Conservation (phyloP, 2,113 vertebrate genomes). For the Ploceus nigricollis region DNA sequence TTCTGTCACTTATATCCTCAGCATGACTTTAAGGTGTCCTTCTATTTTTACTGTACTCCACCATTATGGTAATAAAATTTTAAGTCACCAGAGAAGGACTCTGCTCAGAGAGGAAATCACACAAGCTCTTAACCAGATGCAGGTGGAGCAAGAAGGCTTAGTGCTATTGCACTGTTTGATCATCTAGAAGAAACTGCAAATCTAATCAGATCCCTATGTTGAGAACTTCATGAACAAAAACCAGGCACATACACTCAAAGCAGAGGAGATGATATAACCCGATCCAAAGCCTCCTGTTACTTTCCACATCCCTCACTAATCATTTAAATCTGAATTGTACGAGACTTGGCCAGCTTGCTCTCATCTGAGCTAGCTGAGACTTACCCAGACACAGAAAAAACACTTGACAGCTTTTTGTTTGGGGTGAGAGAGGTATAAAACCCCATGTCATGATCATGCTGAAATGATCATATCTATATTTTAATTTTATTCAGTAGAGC, state of each 20-base stretch:
- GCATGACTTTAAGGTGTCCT: neutral
- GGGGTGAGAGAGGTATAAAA: neutral
- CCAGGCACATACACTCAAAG: constrained; percentile 24
- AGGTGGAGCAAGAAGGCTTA: constrained; percentile 26
- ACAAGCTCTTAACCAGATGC: constrained; percentile 36
- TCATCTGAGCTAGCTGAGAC: constrained; percentile 11
- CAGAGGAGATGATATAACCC: constrained; percentile 31
- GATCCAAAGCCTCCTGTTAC: constrained; percentile 51
- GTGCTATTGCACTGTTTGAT: constrained; percentile 35
- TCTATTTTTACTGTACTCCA: neutral
- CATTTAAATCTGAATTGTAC: constrained; percentile 7
- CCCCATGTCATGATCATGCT: neutral
- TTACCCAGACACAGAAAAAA: neutral
- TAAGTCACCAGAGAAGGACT: neutral
- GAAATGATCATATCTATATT: constrained; percentile 10
- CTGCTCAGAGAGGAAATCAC: constrained; percentile 28
- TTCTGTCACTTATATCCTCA: neutral
- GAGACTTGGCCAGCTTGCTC: neutral
- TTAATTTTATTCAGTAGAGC: neutral
- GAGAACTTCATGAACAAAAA: constrained; percentile 20
- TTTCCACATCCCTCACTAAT: constrained; percentile 41
- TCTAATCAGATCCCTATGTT: constrained; percentile 51
- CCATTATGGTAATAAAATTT: neutral
- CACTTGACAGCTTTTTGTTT: neutral
- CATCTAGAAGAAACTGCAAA: constrained; percentile 52